Evolutionary conservation across 1,140 invertebrate genomes (phyloP).

Genomic region (Zaprionus capensis): DNA sequence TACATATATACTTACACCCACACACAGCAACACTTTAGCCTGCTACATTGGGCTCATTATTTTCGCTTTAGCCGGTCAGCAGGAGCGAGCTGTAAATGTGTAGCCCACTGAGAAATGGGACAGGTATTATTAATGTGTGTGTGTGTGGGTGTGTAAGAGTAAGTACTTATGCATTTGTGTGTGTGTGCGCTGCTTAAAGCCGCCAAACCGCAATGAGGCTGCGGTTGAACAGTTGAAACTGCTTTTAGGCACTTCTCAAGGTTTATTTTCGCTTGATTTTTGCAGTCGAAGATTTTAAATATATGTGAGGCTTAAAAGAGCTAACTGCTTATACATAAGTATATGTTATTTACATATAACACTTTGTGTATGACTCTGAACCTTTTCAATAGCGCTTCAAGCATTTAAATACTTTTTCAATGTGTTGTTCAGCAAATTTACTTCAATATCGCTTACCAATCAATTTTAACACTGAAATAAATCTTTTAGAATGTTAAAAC

Average conservation of each 20-base stretch:
- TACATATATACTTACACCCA: slow-evolving; percentile 9
- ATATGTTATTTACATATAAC: too few species aligned
- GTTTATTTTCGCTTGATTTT: slow-evolving; percentile 12
- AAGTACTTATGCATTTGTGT: background rate
- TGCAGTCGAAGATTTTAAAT: background rate
- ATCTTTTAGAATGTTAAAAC: too few species aligned
- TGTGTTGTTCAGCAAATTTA: too few species aligned
- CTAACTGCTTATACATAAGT: background rate
- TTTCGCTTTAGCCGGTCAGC: slow-evolving; percentile 77
- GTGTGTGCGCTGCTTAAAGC: slow-evolving; percentile 53
- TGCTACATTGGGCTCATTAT: slow-evolving; percentile 72
- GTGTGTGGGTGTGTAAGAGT: slow-evolving; percentile 20
- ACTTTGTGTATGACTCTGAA: too few species aligned
- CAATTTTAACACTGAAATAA: too few species aligned
- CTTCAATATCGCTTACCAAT: too few species aligned
- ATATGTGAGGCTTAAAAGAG: background rate
- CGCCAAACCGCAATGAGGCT: slow-evolving; percentile 60
- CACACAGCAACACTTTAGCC: slow-evolving; percentile 29
- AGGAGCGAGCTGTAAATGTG: slow-evolving; percentile 36
- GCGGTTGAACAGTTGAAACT: slow-evolving; percentile 39
- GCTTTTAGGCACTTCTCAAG: slow-evolving; percentile 22
- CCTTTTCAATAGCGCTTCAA: too few species aligned
- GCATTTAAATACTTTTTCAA: too few species aligned
- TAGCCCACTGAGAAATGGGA: slow-evolving; percentile 27
- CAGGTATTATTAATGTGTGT: slow-evolving; percentile 23